Conservation (phyloP, 2,888 invertebrate genomes). For the Serripes groenlandicus region DNA sequence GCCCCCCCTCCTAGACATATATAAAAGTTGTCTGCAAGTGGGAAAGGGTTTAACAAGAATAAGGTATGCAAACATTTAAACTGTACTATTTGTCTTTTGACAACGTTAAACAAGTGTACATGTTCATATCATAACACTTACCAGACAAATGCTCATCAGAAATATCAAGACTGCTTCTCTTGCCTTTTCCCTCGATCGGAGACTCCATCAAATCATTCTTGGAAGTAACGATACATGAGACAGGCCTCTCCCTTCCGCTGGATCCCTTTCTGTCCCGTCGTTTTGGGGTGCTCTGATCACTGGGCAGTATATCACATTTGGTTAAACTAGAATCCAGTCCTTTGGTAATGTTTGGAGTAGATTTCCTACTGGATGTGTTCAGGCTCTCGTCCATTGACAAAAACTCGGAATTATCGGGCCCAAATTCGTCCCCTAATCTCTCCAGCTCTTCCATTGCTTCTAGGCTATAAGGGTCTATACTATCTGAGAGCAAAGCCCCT, state of each 20-base stretch:
- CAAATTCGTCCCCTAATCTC: conserved; percentile 75
- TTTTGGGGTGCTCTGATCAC: conserved; percentile 66
- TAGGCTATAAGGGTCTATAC: conserved; percentile 81
- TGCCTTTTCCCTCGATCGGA: conserved; percentile 68
- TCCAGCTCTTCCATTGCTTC: conserved; percentile 85
- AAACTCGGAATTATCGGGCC: conserved; percentile 65
- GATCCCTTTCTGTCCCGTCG: conserved; percentile 53
- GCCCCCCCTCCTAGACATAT: too few species aligned
- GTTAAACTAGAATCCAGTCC: conserved; percentile 49
- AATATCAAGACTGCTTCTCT: conserved; percentile 73
- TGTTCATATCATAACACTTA: too few species aligned
- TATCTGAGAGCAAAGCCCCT: conserved; percentile 52
- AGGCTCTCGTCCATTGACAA: conserved; percentile 57
- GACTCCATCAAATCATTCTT: conserved; percentile 51
- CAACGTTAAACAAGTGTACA: too few species aligned
- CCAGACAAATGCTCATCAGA: conserved; percentile 77
- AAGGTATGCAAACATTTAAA: too few species aligned
- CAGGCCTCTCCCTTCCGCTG: conserved; percentile 71
- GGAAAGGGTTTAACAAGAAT: too few species aligned
- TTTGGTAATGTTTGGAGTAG: conserved; percentile 31
- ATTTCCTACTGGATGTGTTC: neutral
- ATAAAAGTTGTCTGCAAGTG: too few species aligned
- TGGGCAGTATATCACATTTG: conserved; percentile 48
- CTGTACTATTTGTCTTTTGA: too few species aligned
- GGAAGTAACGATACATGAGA: conserved; percentile 78